phyloP scores from a whole-genome alignment of 2,797 vertebrate species.

The Cetoscarus ocellatus region DNA sequence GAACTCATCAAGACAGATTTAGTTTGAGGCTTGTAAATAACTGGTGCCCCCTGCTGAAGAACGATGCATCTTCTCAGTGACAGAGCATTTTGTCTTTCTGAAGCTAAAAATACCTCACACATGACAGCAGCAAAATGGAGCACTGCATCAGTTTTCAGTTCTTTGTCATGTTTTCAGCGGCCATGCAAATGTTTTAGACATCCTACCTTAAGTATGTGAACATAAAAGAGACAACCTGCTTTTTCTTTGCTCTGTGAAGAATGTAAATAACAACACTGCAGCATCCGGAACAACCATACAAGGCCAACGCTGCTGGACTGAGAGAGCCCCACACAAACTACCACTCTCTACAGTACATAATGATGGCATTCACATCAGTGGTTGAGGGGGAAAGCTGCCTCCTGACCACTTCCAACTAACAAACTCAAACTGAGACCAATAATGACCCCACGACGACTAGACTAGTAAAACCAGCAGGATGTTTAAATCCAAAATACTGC shows the following conservation, averaged over 20 bases:
- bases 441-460: slow-evolving; percentile 66
- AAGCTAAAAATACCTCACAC: slow-evolving; percentile 44
- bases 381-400: slow-evolving; percentile 71
- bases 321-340: slow-evolving; percentile 71
- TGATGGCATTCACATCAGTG: slow-evolving; percentile 79
- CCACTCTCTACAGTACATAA: slow-evolving; percentile 74
- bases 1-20: slow-evolving; percentile 69
- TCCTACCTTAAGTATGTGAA: slow-evolving; percentile 25
- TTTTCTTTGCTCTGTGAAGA: slow-evolving; percentile 31
- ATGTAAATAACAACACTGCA: slow-evolving; percentile 77
- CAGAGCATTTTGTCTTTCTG: slow-evolving; percentile 33
- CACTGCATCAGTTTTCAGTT: slow-evolving; percentile 5
- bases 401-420: slow-evolving; percentile 82
- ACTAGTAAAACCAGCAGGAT: slow-evolving; percentile 50
- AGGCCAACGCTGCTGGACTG: slow-evolving; percentile 51
- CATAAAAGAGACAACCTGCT: slow-evolving; percentile 30
- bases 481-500: slow-evolving; percentile 55
- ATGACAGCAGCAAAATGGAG: slow-evolving; percentile 6
- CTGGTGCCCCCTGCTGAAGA: slow-evolving; percentile 42
- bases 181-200: slow-evolving; percentile 5
- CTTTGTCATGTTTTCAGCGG: slow-evolving; percentile 5
- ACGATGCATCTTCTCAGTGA: slow-evolving; percentile 26
- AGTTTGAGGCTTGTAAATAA: slow-evolving; percentile 74
- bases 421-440: slow-evolving; percentile 71
- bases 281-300: slow-evolving; percentile 78